Percentiles rank a stretch among this genome's conserved stretches.
These are phyloP conservation scores for Meloidogyne hapla DNA, from an alignment of 1,140 invertebrate species.

Conservation along the genomic window DNA sequence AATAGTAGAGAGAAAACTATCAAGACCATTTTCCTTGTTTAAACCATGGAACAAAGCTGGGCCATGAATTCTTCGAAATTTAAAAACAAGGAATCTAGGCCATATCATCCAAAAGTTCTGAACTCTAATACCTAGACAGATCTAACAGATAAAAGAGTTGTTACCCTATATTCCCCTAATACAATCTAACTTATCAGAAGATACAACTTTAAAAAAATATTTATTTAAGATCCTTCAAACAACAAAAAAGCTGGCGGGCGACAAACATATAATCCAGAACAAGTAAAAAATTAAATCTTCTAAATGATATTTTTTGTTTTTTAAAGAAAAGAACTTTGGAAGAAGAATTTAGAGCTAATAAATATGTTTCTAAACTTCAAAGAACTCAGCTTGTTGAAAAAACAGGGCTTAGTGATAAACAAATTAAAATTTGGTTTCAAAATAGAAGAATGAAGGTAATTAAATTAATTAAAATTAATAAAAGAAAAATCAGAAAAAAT, in stretches of 20 bases:
- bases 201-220: too few species aligned
- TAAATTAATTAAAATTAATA: not conserved
- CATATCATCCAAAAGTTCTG: too few species aligned
- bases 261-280: constrained; percentile 28
- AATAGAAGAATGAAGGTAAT: constrained; percentile 31
- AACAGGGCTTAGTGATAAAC: constrained; percentile 29
- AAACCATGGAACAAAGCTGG: too few species aligned
- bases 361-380: constrained; percentile 27
- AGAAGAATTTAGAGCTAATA: constrained; percentile 19
- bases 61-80: too few species aligned
- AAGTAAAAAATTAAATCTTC: not conserved
- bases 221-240: not conserved
- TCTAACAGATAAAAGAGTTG: too few species aligned
- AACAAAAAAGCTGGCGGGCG: constrained; percentile 17
- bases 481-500: not conserved
- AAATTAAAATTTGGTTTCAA: constrained; percentile 41
- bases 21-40: too few species aligned
- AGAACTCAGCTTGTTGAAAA: constrained; percentile 12
- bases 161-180: too few species aligned
- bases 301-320: not conserved
- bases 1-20: too few species aligned
- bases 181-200: too few species aligned
- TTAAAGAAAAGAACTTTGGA: constrained; percentile 25
- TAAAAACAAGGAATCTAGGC: too few species aligned
- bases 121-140: too few species aligned